phyloP scores from a whole-genome alignment of 30 jellyfish, hydroid and myxozoan genomes.

The Mastigias papua region DNA sequence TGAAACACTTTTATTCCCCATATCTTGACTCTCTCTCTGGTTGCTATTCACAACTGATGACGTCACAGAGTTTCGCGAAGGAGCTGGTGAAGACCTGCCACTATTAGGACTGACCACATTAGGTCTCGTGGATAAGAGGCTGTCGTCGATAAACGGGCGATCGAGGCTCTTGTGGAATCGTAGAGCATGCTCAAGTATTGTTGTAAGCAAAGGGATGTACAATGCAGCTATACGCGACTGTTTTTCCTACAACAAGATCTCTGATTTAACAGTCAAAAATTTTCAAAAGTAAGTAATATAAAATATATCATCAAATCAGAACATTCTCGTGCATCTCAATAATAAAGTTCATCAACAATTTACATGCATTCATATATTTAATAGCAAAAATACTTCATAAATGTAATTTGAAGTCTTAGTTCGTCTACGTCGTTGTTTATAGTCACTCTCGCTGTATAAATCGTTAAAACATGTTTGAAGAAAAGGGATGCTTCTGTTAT shows the following conservation, averaged over 20 bases:
- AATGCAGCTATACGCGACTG: conserved; percentile 93
- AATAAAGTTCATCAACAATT: no score
- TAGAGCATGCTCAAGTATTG: conserved; percentile 95
- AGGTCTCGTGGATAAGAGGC: conserved; percentile 84
- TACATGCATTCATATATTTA: no score
- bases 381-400: no score
- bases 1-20: conserved; percentile 66
- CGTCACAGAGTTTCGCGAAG: conserved; percentile 63
- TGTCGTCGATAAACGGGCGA: conserved; percentile 93
- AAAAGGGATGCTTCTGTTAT: no score
- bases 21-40: conserved; percentile 45
- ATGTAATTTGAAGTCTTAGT: no score
- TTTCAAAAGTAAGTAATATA: no score
- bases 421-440: no score
- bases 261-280: no score
- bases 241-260: conserved; percentile 86
- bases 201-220: conserved; percentile 92
- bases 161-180: conserved; percentile 98
- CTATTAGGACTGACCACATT: conserved; percentile 48
- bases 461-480: no score
- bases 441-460: no score
- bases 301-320: no score
- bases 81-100: conserved; percentile 82
- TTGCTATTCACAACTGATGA: conserved; percentile 24
- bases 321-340: no score